Conservation (phyloP, 1,140 invertebrate genomes). For the Psix sp. region DNA sequence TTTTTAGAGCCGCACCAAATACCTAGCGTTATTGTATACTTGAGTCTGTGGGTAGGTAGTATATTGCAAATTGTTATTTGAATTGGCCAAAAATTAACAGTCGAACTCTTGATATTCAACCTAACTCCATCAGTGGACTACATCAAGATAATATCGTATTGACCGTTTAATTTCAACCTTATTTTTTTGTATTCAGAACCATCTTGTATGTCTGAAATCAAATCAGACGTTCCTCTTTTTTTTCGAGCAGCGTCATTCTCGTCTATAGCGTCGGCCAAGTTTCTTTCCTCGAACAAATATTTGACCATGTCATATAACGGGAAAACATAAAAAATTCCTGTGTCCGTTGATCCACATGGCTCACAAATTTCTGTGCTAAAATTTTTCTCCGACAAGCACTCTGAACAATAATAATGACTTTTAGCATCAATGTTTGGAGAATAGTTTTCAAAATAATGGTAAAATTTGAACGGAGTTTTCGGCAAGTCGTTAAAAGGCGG, state of each 20-base stretch:
- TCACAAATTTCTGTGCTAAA: not conserved
- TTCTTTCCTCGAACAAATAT: conserved; percentile 10
- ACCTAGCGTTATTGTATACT: not conserved
- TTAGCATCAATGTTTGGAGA: not conserved
- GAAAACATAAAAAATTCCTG: conserved; percentile 12
- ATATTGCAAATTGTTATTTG: conserved; percentile 8
- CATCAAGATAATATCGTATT: conserved; percentile 1
- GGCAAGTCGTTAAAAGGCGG: conserved; percentile 4
- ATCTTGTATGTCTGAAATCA: not conserved
- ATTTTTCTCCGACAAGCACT: conserved; percentile 2
- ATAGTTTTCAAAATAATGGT: conserved; percentile 3
- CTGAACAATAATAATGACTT: not conserved
- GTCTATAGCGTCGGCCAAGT: not conserved
- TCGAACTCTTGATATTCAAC: not conserved
- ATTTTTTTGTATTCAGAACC: not conserved
- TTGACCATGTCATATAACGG: not conserved
- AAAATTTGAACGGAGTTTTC: conserved; percentile 5
- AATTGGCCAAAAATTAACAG: not conserved
- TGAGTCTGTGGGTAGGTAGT: not conserved
- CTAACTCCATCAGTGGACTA: not conserved
- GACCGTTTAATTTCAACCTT: not conserved
- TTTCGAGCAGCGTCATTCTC: not conserved
- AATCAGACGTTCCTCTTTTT: not conserved
- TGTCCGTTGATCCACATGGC: not conserved
- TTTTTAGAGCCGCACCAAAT: not conserved